These are phyloP conservation scores for Crematogaster levior DNA, from an alignment of 2,888 invertebrate species.

Conservation along the genomic window DNA sequence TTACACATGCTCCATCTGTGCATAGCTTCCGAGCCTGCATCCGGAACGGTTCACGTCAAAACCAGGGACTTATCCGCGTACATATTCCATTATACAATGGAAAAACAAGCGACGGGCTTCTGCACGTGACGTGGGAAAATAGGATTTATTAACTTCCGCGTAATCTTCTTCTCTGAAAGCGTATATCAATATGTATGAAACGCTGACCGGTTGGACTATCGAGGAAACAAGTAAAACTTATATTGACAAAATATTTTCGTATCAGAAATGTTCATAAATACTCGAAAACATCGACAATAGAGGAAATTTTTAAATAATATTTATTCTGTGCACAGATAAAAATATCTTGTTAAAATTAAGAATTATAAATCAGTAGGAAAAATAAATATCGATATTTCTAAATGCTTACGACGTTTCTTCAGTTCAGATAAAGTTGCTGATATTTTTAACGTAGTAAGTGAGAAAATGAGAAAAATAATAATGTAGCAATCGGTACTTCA, in stretches of 20 bases:
- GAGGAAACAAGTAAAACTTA: neutral
- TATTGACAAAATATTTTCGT: conserved; percentile 13
- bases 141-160: conserved; percentile 64
- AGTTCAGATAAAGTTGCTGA: neutral
- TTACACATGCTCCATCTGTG: conserved; percentile 56
- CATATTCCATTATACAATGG: conserved; percentile 66
- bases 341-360: neutral
- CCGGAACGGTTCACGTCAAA: conserved; percentile 55
- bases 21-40: conserved; percentile 45
- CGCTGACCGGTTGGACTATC: neutral
- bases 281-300: neutral
- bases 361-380: neutral
- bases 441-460: neutral
- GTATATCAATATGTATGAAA: conserved; percentile 47
- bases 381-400: neutral
- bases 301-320: neutral
- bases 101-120: conserved; percentile 62
- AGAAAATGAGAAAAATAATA: neutral
- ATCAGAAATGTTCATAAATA: neutral
- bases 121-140: conserved; percentile 63
- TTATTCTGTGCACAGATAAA: neutral
- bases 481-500: neutral
- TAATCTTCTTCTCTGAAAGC: conserved; percentile 58
- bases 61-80: conserved; percentile 55
- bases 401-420: neutral